These are phyloP conservation scores for Erannis defoliaria DNA, from an alignment of 2,888 invertebrate genomes.

Conservation along the genomic window DNA sequence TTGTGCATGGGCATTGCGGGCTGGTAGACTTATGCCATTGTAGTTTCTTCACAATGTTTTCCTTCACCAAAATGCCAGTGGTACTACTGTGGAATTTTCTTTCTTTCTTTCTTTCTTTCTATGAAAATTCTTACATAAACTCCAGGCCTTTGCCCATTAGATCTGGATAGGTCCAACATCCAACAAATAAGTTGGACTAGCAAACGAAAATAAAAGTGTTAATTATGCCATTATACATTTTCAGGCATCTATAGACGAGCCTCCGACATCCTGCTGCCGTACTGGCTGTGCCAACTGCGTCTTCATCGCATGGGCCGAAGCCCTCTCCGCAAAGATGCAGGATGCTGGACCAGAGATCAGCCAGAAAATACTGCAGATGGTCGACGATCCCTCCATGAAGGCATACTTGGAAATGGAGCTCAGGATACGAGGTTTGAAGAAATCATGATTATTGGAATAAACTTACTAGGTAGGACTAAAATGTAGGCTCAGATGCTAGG, in stretches of 20 bases:
- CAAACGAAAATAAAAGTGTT: no score
- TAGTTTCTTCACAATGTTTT: no score
- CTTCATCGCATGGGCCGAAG: slow-evolving; percentile 96
- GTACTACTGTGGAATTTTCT: no score
- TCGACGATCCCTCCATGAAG: slow-evolving; percentile 93
- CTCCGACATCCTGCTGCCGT: slow-evolving; percentile 95
- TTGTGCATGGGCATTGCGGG: no score
- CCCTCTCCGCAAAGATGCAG: slow-evolving; percentile 87
- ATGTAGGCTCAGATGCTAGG: not conserved
- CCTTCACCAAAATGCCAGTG: no score
- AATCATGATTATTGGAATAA: slow-evolving; percentile 28
- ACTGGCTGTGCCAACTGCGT: slow-evolving; percentile 98
- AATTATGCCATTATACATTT: slow-evolving; percentile 42
- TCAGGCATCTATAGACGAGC: slow-evolving; percentile 86
- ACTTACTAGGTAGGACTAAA: not conserved
- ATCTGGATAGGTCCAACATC: no score
- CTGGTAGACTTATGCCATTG: no score
- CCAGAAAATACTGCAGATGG: slow-evolving; percentile 90
- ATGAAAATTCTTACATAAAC: no score
- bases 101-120: no score
- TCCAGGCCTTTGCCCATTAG: no score
- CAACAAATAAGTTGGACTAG: no score
- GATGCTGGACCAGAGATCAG: slow-evolving; percentile 90
- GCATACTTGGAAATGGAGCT: slow-evolving; percentile 94
- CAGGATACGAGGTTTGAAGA: slow-evolving; percentile 69